Conservation (phyloP, 2,888 invertebrate species). For the Apotomis betuletana region DNA sequence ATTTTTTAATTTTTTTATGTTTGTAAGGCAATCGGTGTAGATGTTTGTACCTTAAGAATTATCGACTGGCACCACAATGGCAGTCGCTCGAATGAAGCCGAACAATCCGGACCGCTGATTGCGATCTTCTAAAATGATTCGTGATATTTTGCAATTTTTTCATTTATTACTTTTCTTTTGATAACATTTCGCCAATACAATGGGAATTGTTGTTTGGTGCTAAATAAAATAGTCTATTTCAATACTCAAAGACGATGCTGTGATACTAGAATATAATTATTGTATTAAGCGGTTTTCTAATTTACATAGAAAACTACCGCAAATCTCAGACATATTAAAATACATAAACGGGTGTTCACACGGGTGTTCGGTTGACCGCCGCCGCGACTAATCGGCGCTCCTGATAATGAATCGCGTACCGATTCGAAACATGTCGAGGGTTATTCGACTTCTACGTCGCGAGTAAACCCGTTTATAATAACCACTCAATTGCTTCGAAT, state of each 20-base stretch:
- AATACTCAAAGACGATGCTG: background rate
- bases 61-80: constrained; percentile 21
- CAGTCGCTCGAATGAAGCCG: constrained; percentile 3
- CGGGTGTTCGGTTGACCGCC: no score
- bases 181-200: background rate
- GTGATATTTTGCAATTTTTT: constrained; percentile 11
- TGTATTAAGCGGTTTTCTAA: no score
- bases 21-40: constrained; percentile 6
- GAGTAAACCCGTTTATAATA: no score
- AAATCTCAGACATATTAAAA: no score
- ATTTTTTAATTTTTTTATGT: background rate
- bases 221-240: background rate
- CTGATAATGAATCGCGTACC: no score
- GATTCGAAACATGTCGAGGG: no score
- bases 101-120: constrained; percentile 22
- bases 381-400: no score
- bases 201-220: background rate
- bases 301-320: no score
- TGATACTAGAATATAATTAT: no score
- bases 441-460: no score
- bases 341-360: no score
- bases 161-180: constrained; percentile 7
- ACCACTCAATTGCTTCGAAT: no score
- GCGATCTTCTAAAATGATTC: constrained; percentile 17
- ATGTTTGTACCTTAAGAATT: constrained; percentile 14